Evolutionary conservation across 2,113 vertebrate species (phyloP).

Genomic region (Picathartes gymnocephalus): DNA sequence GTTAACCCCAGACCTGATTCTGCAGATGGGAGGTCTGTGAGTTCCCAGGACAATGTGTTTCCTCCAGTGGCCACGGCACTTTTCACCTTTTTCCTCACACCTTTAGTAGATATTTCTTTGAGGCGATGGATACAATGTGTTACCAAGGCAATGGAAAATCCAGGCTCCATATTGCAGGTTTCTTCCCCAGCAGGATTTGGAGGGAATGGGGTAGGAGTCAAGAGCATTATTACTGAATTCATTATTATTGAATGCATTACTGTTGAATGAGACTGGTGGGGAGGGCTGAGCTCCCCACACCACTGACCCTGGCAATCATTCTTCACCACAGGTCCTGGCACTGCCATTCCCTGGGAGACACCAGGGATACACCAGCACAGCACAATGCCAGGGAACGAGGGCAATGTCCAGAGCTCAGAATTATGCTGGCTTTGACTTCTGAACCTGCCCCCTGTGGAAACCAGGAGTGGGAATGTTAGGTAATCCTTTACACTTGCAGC

Average conservation of each 20-base stretch:
- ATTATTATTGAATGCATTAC: neutral
- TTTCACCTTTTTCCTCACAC: neutral
- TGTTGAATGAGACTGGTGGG: neutral
- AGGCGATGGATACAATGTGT: neutral
- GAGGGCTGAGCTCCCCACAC: neutral
- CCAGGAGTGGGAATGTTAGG: neutral
- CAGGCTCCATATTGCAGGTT: neutral
- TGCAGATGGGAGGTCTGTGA: neutral
- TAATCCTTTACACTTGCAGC: neutral
- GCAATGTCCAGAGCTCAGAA: rapidly evolving
- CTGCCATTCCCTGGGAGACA: neutral
- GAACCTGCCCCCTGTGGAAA: neutral
- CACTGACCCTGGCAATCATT: neutral
- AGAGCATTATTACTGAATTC: neutral
- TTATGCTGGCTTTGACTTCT: rapidly evolving
- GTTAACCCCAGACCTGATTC: neutral
- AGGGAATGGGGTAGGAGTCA: neutral
- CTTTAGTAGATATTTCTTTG: neutral
- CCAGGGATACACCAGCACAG: neutral
- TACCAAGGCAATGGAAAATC: neutral
- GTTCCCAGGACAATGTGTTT: neutral
- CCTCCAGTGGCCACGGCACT: neutral
- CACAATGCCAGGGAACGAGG: neutral
- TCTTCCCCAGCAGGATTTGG: neutral
- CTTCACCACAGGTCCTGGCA: neutral